phyloP scores from a whole-genome alignment of 2,888 invertebrate species.

The Pyrrhopygopsis socrates region DNA sequence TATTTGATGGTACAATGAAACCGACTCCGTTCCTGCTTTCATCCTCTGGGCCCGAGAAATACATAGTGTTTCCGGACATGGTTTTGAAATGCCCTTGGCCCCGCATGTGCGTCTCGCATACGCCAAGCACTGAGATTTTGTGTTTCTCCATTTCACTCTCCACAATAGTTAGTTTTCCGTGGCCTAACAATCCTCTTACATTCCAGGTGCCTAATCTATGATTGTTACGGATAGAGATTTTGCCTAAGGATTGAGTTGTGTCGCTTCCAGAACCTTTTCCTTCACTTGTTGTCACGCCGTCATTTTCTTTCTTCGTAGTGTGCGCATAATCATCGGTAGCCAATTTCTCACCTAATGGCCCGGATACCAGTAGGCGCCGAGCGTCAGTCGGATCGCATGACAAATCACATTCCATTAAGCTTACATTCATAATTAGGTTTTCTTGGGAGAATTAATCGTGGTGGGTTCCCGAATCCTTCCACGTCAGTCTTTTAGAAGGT shows the following conservation, averaged over 20 bases:
- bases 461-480: background rate
- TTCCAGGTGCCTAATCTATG: slow-evolving; percentile 15
- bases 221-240: slow-evolving; percentile 8
- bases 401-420: background rate
- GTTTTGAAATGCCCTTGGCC: slow-evolving; percentile 43
- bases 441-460: background rate
- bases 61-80: slow-evolving; percentile 38
- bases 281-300: background rate
- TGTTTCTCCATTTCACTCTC: slow-evolving; percentile 1
- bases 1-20: background rate
- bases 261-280: background rate
- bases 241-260: background rate
- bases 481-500: background rate
- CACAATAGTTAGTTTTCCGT: background rate
- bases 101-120: slow-evolving; percentile 51
- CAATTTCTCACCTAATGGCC: background rate
- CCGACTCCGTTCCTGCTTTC: background rate
- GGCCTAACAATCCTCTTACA: background rate
- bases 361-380: no score
- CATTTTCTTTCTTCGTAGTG: background rate
- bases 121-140: background rate
- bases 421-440: background rate
- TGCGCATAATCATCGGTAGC: background rate
- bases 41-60: slow-evolving; percentile 22
- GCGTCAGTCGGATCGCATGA: no score